phyloP scores from a whole-genome alignment of 2,888 invertebrate genomes.

The Oscheius sp. region DNA sequence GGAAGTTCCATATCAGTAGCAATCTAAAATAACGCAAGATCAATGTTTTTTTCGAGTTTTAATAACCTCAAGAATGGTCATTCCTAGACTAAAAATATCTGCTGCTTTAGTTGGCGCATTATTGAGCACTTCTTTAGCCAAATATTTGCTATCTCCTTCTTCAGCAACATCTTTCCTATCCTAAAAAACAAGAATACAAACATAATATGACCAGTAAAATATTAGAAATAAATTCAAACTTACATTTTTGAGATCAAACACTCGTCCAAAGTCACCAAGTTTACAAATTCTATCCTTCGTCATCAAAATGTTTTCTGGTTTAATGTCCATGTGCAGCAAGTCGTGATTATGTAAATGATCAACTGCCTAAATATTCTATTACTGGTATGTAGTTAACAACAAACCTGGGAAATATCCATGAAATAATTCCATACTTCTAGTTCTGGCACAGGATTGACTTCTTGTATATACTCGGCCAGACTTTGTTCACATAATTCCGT shows the following conservation, averaged over 20 bases:
- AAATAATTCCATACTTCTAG: constrained; percentile 80
- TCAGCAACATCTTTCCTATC: constrained; percentile 49
- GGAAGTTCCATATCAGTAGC: constrained; percentile 82
- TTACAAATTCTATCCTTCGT: constrained; percentile 80
- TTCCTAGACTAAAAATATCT: constrained; percentile 79
- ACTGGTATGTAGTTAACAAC: too few relatives aligned
- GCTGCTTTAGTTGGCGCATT: constrained; percentile 81
- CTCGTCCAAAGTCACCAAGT: constrained; percentile 83
- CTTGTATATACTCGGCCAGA: constrained; percentile 78
- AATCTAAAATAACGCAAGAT: constrained; percentile 69
- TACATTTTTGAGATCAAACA: constrained; percentile 78
- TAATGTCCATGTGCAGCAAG: constrained; percentile 83
- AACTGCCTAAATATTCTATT: constrained; percentile 72
- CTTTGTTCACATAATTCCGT: constrained; percentile 81
- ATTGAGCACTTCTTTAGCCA: constrained; percentile 82
- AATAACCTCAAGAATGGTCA: constrained; percentile 50
- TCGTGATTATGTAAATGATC: constrained; percentile 81
- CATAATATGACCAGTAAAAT: too few relatives aligned
- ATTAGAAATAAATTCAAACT: neutral
- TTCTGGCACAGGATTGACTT: constrained; percentile 79
- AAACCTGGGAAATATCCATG: constrained; percentile 78
- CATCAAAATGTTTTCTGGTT: constrained; percentile 84
- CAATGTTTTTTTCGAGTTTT: neutral
- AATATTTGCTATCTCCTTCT: constrained; percentile 84
- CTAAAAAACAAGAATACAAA: constrained; percentile 64